These are phyloP conservation scores for Anniella stebbinsi DNA, from an alignment of 2,797 vertebrate species.

Conservation along the genomic window DNA sequence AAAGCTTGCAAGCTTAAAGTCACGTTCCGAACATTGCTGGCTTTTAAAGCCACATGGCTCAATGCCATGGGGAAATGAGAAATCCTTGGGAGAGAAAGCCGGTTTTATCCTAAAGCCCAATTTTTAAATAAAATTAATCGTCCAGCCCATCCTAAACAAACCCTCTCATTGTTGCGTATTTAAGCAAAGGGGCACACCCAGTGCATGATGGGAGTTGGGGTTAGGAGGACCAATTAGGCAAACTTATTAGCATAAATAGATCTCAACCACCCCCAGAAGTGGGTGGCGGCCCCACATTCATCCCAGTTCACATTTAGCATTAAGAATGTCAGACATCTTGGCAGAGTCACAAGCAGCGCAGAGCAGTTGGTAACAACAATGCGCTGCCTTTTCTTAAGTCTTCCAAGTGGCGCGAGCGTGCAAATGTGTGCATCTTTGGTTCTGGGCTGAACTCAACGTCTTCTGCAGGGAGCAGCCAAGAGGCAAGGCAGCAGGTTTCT, in stretches of 20 bases:
- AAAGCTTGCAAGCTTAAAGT: neutral
- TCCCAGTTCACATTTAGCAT: slow-evolving; percentile 11
- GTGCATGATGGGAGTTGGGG: slow-evolving; percentile 5
- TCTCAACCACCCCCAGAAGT: slow-evolving; percentile 23
- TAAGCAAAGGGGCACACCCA: neutral
- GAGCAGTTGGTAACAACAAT: slow-evolving; percentile 1
- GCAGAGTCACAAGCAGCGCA: neutral
- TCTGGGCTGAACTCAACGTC: neutral
- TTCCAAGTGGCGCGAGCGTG: slow-evolving; percentile 15
- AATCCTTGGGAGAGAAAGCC: slow-evolving; percentile 28
- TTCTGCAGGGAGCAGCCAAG: neutral
- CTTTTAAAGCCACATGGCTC: slow-evolving; percentile 17
- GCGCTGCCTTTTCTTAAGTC: slow-evolving; percentile 14
- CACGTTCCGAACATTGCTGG: slow-evolving; percentile 17
- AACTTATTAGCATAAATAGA: slow-evolving; percentile 22
- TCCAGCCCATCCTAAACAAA: slow-evolving; percentile 13
- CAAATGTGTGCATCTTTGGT: slow-evolving; percentile 2
- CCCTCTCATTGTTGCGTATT: slow-evolving; percentile 29
- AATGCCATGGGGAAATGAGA: slow-evolving; percentile 4
- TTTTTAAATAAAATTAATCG: slow-evolving; percentile 33
- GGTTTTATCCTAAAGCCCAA: slow-evolving; percentile 19
- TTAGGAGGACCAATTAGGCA: neutral
- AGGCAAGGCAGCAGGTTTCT: slow-evolving; percentile 28
- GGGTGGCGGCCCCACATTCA: slow-evolving; percentile 26
- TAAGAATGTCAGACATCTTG: slow-evolving; percentile 30